A percentile compares a stretch with the other conserved stretches of the same genome.
phyloP scores from a whole-genome alignment of 2,113 vertebrate genomes.

The Trematocara zebra region DNA sequence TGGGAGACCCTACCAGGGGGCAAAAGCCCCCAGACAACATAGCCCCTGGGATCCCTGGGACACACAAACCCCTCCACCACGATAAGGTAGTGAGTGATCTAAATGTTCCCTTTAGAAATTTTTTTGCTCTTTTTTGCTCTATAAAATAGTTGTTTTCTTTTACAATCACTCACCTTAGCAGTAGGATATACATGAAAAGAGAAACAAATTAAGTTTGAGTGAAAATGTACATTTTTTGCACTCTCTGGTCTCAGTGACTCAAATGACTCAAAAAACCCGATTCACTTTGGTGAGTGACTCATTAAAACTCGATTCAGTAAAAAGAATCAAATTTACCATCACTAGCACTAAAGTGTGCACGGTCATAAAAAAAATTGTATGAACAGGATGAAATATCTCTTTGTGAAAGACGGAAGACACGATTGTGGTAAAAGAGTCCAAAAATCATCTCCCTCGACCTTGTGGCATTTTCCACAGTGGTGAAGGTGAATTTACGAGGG shows the following conservation, averaged over 20 bases:
- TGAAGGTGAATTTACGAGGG: not conserved
- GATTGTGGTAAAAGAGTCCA: not conserved
- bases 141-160: not conserved
- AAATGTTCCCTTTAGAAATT: not conserved
- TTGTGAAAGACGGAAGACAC: not conserved
- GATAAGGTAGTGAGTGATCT: too few species aligned
- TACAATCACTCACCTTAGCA: not conserved
- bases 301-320: not conserved
- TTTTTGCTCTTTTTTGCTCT: not conserved
- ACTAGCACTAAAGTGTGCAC: not conserved
- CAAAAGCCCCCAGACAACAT: too few species aligned
- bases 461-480: not conserved
- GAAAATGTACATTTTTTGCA: not conserved
- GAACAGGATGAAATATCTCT: not conserved
- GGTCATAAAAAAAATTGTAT: not conserved
- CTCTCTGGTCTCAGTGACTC: not conserved
- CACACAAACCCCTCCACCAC: too few species aligned
- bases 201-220: not conserved
- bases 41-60: too few species aligned
- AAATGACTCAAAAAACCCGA: rapidly evolving
- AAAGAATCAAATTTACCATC: not conserved
- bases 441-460: not conserved
- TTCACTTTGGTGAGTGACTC: not conserved
- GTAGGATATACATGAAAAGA: not conserved
- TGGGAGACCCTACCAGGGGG: too few species aligned